Evolutionary conservation across 2,797 vertebrate species (phyloP).

Genomic region (Ctenopoma multispine): DNA sequence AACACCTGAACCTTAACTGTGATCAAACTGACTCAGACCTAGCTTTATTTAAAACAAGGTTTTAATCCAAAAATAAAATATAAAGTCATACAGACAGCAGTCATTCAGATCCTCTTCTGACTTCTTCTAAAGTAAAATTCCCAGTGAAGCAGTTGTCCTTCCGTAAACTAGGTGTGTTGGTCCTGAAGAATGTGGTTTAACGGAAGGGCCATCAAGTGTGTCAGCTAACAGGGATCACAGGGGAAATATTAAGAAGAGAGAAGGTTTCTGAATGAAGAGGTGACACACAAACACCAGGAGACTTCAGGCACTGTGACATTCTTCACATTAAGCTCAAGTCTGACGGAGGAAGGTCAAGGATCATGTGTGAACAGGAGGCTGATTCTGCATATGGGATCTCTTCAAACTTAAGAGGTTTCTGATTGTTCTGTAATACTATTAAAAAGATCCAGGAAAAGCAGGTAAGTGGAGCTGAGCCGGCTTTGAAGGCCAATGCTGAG

Average conservation of each 20-base stretch:
- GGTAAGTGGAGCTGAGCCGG: neutral
- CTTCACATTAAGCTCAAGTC: neutral
- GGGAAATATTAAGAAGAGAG: neutral
- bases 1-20: neutral
- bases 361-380: neutral
- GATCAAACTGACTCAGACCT: neutral
- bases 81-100: neutral
- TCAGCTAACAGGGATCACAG: conserved; percentile 23
- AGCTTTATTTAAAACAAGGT: neutral
- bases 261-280: neutral
- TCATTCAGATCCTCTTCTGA: neutral
- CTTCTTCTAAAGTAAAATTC: neutral
- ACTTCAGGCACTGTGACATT: neutral
- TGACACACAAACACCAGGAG: neutral
- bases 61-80: no score
- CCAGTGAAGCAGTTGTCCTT: neutral
- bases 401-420: neutral
- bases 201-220: conserved; percentile 7
- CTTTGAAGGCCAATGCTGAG: neutral
- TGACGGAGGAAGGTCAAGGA: neutral
- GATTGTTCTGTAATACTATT: neutral
- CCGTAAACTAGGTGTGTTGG: conserved; percentile 2
- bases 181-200: conserved; percentile 30
- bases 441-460: neutral
- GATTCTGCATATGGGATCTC: neutral